phyloP scores from a whole-genome alignment of 2,113 vertebrate species.

The Crypturellus undulatus region DNA sequence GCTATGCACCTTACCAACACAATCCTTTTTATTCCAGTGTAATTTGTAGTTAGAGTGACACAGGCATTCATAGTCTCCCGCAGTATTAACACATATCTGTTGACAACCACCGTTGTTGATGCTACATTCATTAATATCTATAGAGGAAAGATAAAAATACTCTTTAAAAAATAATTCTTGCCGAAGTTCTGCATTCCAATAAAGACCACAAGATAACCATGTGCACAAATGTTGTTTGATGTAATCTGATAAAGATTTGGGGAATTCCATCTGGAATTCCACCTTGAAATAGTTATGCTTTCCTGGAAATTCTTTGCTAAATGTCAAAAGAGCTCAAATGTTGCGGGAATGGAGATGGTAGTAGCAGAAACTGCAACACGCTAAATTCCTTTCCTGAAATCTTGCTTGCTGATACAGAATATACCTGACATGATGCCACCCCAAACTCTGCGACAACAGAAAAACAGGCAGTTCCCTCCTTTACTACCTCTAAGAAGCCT shows the following conservation, averaged over 20 bases:
- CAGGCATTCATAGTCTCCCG: conserved; percentile 89
- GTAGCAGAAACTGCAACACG: not conserved
- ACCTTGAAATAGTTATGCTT: not conserved
- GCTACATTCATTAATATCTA: conserved; percentile 96
- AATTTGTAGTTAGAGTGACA: conserved; percentile 90
- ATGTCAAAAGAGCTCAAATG: not conserved
- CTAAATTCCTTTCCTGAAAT: not conserved
- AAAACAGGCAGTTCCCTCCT: not conserved
- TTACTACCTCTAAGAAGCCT: not conserved
- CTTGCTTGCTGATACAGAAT: not conserved
- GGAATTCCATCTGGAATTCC: not conserved
- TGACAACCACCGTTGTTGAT: conserved; percentile 94
- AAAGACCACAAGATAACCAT: not conserved
- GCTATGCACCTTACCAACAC: conserved; percentile 88
- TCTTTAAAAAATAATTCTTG: not conserved
- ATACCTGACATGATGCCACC: not conserved
- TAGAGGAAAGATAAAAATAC: conserved; percentile 25
- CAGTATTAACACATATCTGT: conserved; percentile 90
- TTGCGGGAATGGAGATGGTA: not conserved
- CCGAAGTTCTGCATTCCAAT: not conserved
- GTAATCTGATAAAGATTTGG: not conserved
- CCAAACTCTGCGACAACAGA: not conserved
- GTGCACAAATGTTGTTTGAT: not conserved
- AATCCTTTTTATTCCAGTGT: conserved; percentile 99
- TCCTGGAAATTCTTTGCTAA: not conserved